These are phyloP conservation scores for Drosophila borborema DNA, from an alignment of 2,888 invertebrate species.

Conservation along the genomic window DNA sequence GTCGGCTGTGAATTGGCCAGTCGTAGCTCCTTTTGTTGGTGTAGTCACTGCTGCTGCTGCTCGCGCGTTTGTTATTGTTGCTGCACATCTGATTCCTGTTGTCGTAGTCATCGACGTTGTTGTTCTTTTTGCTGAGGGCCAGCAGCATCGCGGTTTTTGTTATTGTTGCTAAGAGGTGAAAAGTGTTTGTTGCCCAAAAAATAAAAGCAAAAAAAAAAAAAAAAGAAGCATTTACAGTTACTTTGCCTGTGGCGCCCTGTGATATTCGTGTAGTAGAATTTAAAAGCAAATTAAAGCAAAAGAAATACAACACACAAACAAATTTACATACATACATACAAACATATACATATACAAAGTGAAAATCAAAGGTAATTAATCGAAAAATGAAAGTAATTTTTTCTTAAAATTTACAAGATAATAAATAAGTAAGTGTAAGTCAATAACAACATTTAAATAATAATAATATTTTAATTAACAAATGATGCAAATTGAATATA, in stretches of 20 bases:
- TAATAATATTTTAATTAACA: not conserved
- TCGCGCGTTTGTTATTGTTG: constrained; percentile 27
- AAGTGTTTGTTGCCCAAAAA: not conserved
- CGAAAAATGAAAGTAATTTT: not conserved
- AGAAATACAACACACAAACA: not conserved
- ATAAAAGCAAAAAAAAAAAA: not conserved
- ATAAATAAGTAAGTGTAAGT: too few relatives aligned
- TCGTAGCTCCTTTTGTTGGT: constrained; percentile 23
- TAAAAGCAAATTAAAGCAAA: not conserved
- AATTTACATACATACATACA: not conserved
- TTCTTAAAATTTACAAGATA: not conserved
- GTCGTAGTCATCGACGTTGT: constrained; percentile 10
- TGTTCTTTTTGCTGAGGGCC: constrained; percentile 24
- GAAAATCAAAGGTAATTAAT: constrained; percentile 18
- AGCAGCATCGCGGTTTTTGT: constrained; percentile 41
- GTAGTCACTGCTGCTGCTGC: constrained; percentile 10
- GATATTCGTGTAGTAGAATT: constrained; percentile 26
- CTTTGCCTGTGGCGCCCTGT: constrained; percentile 25
- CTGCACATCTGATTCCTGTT: constrained; percentile 30
- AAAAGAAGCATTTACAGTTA: constrained; percentile 5
- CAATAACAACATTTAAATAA: not conserved
- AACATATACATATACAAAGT: constrained; percentile 1
- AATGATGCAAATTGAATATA: not conserved
- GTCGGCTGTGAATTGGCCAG: constrained; percentile 9
- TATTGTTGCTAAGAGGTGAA: constrained; percentile 32